These are phyloP conservation scores for Bettongia penicillata DNA, from an alignment of 2,113 vertebrate genomes.

Conservation along the genomic window DNA sequence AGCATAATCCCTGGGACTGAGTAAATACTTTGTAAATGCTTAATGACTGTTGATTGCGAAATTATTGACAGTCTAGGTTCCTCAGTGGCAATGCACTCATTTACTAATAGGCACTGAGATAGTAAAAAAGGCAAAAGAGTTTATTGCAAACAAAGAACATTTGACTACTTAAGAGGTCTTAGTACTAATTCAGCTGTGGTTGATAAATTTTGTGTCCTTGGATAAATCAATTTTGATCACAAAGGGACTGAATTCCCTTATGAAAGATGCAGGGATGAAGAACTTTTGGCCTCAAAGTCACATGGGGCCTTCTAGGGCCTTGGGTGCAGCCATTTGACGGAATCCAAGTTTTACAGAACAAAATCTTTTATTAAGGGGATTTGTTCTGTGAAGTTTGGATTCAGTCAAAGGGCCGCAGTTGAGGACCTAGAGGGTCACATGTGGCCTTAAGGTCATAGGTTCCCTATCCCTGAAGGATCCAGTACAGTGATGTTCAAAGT, in stretches of 20 bases:
- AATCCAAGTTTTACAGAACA: too few species aligned
- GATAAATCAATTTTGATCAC: constrained; percentile 37
- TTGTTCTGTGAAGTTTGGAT: too few species aligned
- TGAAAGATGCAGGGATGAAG: background rate
- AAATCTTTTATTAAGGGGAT: too few species aligned
- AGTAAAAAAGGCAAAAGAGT: background rate
- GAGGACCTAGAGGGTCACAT: too few species aligned
- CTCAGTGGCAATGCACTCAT: background rate
- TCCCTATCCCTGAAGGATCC: background rate
- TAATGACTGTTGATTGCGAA: background rate
- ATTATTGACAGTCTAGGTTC: background rate
- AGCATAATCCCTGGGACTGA: background rate
- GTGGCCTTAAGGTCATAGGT: too few species aligned
- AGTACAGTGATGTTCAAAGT: constrained; percentile 11
- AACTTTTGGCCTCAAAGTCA: too few species aligned
- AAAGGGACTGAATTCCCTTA: constrained; percentile 28
- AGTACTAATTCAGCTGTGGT: constrained; percentile 21
- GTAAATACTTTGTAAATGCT: background rate
- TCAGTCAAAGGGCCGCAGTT: too few species aligned
- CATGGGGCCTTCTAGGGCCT: too few species aligned
- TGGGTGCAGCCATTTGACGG: too few species aligned
- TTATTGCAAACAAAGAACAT: background rate
- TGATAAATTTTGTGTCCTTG: constrained; percentile 37
- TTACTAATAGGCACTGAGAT: background rate
- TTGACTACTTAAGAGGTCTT: background rate